phyloP scores from a whole-genome alignment of 2,797 vertebrate species.

The Eospalax fontanierii region DNA sequence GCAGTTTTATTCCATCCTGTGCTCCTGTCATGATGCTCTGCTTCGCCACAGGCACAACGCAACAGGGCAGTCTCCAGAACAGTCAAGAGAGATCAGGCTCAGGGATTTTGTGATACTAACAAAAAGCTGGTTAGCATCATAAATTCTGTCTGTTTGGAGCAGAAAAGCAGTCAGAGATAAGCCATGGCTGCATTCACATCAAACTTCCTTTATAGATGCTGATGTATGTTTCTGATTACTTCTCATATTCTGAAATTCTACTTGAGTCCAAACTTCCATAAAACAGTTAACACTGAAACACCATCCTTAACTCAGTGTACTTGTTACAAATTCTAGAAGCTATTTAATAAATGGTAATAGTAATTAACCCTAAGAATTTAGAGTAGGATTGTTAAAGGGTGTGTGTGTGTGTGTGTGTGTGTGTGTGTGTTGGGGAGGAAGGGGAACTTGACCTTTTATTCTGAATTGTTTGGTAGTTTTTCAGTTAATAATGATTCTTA shows the following conservation, averaged over 20 bases:
- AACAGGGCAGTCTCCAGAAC: neutral
- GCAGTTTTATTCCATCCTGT: neutral
- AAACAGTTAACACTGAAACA: constrained; percentile 20
- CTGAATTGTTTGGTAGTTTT: constrained; percentile 36
- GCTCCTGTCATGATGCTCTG: neutral
- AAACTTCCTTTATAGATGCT: neutral
- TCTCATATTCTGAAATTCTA: neutral
- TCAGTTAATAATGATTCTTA: constrained; percentile 31
- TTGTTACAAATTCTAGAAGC: constrained; percentile 21
- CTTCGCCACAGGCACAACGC: neutral
- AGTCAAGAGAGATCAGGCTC: neutral
- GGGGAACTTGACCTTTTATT: neutral
- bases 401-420: no score
- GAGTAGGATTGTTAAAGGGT: neutral
- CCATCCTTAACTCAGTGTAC: neutral
- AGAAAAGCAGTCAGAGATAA: neutral
- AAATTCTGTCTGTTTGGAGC: neutral
- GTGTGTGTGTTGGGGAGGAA: no score
- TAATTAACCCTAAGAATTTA: neutral
- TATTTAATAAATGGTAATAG: neutral
- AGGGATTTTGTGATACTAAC: neutral
- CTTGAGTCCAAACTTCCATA: neutral
- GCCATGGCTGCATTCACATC: neutral
- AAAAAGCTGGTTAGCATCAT: neutral
- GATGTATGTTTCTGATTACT: neutral